These are phyloP conservation scores for Tursiops truncatus DNA, from an alignment of 2,113 vertebrate genomes.

Conservation along the genomic window DNA sequence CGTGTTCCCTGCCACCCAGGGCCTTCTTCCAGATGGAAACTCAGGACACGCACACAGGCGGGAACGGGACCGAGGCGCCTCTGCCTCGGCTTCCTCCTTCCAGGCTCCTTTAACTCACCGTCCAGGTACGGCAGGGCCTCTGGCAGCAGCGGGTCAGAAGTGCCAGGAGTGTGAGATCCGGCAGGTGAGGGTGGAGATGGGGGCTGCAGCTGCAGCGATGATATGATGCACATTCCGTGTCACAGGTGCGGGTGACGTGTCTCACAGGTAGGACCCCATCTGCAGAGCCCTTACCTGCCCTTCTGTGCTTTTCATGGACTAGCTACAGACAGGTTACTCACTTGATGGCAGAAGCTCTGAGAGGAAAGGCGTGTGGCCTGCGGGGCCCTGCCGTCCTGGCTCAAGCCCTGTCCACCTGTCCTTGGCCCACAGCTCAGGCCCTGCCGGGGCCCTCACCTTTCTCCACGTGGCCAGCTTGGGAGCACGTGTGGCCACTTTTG, in stretches of 20 bases:
- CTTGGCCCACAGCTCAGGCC: too few relatives aligned
- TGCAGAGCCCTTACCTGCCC: not conserved
- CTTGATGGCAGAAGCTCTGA: not conserved
- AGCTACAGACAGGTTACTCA: not conserved
- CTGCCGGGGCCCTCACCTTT: not conserved
- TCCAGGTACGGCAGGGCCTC: not conserved
- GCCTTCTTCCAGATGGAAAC: not conserved
- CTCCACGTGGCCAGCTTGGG: not conserved
- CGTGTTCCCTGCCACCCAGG: accelerated
- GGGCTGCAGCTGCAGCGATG: not conserved
- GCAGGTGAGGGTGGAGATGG: not conserved
- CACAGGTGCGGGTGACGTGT: not conserved
- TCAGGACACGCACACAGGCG: not conserved
- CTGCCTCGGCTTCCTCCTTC: not conserved
- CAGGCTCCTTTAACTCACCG: not conserved
- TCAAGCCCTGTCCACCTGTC: accelerated
- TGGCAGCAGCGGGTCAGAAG: not conserved
- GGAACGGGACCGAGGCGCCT: accelerated
- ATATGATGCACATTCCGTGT: accelerated
- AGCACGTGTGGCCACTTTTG: not conserved
- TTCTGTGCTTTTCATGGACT: not conserved
- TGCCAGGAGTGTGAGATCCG: not conserved
- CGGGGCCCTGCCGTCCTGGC: not conserved
- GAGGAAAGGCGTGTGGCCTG: not conserved
- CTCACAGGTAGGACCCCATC: not conserved